Evolutionary conservation across 2,797 vertebrate species (phyloP), one percentile per base, ranked within the genome.

Genomic region (Anguilla marmorata): DNA sequence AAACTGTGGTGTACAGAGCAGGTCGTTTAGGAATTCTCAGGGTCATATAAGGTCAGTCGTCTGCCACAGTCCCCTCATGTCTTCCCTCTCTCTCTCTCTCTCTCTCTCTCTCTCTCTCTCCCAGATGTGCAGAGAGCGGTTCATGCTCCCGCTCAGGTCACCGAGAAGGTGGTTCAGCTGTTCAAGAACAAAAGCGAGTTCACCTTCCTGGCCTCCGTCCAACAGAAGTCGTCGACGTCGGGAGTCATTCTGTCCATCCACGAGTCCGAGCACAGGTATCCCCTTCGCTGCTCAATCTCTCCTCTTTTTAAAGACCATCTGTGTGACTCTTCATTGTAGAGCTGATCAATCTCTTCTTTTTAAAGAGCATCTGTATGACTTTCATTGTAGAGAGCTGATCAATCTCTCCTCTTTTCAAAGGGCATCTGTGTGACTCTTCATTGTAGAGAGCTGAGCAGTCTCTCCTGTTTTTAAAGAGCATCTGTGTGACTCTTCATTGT

Each of bases 181-280:
- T 98, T 99, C 92, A 95, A 94, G 94, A 98, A 97, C 90, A 98
- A 97, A 93, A 98, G 95, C 0, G 98, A 99, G 69, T 99, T 99
- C 93, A 99, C 98, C 0, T 97, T 99, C 94, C 89, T 99, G 96
- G 97, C 97, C 83, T 97, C 97, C 0, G 92, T 99, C 87, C 97
- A 98, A 91, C 98, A 99, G 96, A 98, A 97, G 92, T 94, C 96
- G 0, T 97, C 95, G 0, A 98, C 98, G 0, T 98, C 98, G 0
- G 98, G 98, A 90, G 98, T 99, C 91, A 96, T 99, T 89, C 94
- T 99, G 92, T 99, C 98, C 88, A 97, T 99, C 92, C 96, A 97
- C 86, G 97, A 99, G 91, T 94, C 98, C 69, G 98, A 99, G 90
- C 97, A 97, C 96, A 99, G 98, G 98, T 99, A 96, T 94, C 24